Conservation (phyloP, 2,113 vertebrate genomes). For the Rhagologus leucostigma region DNA sequence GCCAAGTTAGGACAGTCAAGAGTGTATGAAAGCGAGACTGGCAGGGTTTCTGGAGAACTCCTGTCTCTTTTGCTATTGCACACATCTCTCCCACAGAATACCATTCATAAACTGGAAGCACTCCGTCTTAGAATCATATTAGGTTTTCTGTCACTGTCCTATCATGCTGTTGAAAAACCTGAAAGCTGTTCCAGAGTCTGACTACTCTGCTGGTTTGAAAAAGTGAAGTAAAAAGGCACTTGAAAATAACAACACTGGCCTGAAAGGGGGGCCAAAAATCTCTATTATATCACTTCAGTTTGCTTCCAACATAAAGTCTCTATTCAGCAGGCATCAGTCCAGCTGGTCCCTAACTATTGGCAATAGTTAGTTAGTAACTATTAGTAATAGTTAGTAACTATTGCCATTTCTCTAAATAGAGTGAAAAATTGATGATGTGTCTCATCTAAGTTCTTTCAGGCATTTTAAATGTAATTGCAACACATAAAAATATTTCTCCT, state of each 20-base stretch:
- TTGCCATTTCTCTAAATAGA: background rate
- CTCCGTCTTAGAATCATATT: background rate
- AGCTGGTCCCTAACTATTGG: background rate
- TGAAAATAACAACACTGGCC: background rate
- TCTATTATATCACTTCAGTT: background rate
- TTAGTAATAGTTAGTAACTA: background rate
- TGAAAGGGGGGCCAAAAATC: background rate
- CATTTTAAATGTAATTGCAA: background rate
- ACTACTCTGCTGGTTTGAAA: background rate
- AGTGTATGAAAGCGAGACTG: fast-evolving
- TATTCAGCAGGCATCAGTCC: background rate
- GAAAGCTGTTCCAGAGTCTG: background rate
- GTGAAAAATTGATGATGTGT: background rate
- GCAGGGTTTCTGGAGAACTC: background rate
- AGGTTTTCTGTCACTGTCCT: background rate
- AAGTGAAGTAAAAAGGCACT: background rate
- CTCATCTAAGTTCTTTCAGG: background rate
- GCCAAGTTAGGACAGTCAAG: background rate
- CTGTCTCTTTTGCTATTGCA: background rate
- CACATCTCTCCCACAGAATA: background rate
- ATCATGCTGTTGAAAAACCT: fast-evolving
- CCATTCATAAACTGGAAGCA: background rate
- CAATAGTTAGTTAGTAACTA: background rate
- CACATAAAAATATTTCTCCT: background rate
- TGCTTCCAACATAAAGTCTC: constrained; percentile 48